A percentile compares a stretch with the other conserved stretches of the same genome.
These are phyloP conservation scores for Helicolenus hilgendorfi DNA, from an alignment of 2,797 vertebrate genomes.

Conservation along the genomic window DNA sequence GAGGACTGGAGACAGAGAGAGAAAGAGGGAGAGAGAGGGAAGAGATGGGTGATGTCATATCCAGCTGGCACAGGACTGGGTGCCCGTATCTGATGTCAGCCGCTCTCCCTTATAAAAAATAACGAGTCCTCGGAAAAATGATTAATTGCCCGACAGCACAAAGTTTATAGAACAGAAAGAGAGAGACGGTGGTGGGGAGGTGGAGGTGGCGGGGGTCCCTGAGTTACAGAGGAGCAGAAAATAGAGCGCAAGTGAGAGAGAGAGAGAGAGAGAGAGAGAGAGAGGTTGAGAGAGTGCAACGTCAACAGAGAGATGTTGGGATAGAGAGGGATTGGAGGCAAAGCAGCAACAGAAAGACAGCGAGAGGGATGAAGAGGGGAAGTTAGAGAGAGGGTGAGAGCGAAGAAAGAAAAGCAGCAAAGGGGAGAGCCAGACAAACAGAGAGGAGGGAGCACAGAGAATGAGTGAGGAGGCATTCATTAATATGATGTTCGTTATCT, in stretches of 20 bases:
- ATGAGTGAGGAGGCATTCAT: conserved; percentile 57
- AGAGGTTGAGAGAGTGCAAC: conserved; percentile 6
- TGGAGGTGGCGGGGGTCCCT: conserved; percentile 4
- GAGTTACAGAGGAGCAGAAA: conserved; percentile 41
- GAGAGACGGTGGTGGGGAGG: conserved; percentile 26
- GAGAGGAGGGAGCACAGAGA: conserved; percentile 56
- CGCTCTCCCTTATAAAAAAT: conserved; percentile 62
- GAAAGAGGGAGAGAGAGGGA: background rate
- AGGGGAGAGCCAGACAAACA: conserved; percentile 37
- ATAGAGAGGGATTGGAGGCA: background rate
- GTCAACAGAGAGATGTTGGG: conserved; percentile 4
- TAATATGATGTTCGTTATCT: conserved; percentile 79
- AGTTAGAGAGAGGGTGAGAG: background rate
- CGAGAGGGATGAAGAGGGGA: conserved; percentile 10
- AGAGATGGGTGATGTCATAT: conserved; percentile 56
- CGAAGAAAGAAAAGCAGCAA: conserved; percentile 13
- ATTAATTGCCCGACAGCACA: conserved; percentile 69
- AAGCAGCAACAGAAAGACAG: conserved; percentile 67
- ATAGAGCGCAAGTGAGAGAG: conserved; percentile 56
- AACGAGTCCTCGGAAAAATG: conserved; percentile 55
- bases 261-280: conserved; percentile 21
- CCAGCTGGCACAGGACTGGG: conserved; percentile 49
- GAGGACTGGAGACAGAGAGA: background rate
- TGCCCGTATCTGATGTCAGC: conserved; percentile 60
- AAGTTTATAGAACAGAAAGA: conserved; percentile 75